A percentile compares a stretch with the other conserved stretches of the same genome.
Conservation (phyloP, 2,113 vertebrate genomes). For the Corvus cornix region DNA sequence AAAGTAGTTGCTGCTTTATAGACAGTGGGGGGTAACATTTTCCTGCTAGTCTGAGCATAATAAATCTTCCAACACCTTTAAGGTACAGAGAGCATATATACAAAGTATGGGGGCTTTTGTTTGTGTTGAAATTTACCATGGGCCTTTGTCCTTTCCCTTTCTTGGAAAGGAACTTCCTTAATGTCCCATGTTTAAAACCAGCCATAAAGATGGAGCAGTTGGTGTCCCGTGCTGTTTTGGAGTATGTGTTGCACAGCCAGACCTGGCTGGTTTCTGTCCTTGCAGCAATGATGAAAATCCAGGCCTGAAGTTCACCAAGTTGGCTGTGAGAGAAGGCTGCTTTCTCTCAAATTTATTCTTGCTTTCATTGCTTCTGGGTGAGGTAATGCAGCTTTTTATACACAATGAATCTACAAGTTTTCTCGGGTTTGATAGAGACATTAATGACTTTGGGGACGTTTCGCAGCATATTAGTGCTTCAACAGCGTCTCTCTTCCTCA, state of each 20-base stretch:
- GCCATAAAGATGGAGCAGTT: background rate
- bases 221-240: background rate
- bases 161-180: background rate
- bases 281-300: background rate
- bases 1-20: background rate
- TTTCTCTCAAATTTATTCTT: background rate
- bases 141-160: background rate
- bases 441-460: background rate
- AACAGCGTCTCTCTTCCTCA: background rate
- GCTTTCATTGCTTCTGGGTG: conserved; percentile 21
- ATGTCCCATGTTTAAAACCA: background rate
- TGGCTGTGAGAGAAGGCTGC: background rate
- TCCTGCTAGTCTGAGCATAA: background rate
- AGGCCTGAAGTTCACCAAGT: background rate
- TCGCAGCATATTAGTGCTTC: background rate
- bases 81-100: background rate
- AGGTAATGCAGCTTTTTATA: conserved; percentile 43
- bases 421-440: background rate
- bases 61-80: background rate
- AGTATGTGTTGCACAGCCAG: accelerated
- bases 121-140: background rate
- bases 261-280: background rate
- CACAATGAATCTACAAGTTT: background rate
- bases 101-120: background rate
- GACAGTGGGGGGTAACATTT: background rate